Evolutionary conservation across 1,140 invertebrate species (phyloP), one percentile per base, ranked within the genome.

Genomic region (Drosophila trapezifrons): DNA sequence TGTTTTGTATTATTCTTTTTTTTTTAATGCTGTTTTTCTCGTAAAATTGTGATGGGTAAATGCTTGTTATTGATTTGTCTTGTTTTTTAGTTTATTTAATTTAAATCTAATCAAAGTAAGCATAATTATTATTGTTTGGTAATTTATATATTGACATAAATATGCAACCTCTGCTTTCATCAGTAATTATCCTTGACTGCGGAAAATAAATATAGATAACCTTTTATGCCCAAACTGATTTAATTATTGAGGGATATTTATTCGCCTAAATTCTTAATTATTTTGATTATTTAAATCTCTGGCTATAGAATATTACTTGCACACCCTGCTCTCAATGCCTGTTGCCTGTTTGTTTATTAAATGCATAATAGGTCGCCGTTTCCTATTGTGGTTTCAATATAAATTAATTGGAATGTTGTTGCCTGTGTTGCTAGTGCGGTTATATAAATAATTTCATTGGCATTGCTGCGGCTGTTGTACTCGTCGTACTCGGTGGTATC

Each of bases 341-440:
- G 37, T 63, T 63, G 60, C 55, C n/a, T 22, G 29, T 37, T 20
- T 59, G 60, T 17, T 63, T 59, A 63, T 35, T 52, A 52, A 52
- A 52, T 60, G 25, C 25, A 15, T 59, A 59, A 63, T 42, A 15
- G 38, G 38, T 32, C 4, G 35, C 25, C 25, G 37, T 59, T 67
- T 56, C 43, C 22, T 46, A 35, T 43, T 78, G 42, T 8, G 42
- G 49, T 65, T 76, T 55, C 43, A n/a, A 32, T 64, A 42, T 22
- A 57, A 65, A 69, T 66, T 66, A 66, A 69, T 69, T 66, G 62
- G 13, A 27, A 66, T 66, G 35, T 43, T 45, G 62, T 66, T 35
- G 60, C 29, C 37, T n/a, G 46, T 35, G 37, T 29, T 52, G 46
- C 18, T 10, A 13, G n/a, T 37, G 43, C 43, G 32, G 62, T 63